A percentile compares a stretch with the other conserved stretches of the same genome.
These are phyloP conservation scores for Agrochola lota DNA, from an alignment of 2,888 invertebrate species.

Conservation along the genomic window DNA sequence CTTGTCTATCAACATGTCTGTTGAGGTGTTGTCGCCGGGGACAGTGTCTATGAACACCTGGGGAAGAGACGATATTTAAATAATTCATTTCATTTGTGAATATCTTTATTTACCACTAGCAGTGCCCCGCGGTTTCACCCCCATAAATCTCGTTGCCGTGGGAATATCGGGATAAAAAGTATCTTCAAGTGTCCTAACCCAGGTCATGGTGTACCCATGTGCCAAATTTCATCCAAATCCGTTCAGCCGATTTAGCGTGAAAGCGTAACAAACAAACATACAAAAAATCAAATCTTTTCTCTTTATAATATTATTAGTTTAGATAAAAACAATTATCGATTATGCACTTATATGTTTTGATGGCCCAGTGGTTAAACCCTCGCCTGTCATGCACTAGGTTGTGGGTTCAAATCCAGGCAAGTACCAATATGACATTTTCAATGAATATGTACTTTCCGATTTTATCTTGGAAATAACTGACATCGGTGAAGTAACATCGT, in stretches of 20 bases:
- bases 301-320: no score
- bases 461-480: background rate
- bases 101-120: background rate
- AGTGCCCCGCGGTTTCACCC: no score
- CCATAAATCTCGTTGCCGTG: no score
- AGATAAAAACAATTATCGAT: background rate
- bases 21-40: constrained; percentile 82
- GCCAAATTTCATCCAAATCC: no score
- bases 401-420: background rate
- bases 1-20: constrained; percentile 80
- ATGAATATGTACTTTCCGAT: background rate
- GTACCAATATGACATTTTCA: background rate
- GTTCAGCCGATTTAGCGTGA: no score
- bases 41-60: constrained; percentile 84
- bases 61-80: background rate
- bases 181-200: no score
- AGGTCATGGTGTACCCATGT: no score
- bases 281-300: no score
- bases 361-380: background rate
- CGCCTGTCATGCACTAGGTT: background rate
- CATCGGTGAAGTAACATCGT: background rate
- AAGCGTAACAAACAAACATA: no score
- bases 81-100: background rate
- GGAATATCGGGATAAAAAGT: no score
- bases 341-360: background rate